Conservation (phyloP, 2,797 vertebrate species). For the Halcyon leucocephala region DNA sequence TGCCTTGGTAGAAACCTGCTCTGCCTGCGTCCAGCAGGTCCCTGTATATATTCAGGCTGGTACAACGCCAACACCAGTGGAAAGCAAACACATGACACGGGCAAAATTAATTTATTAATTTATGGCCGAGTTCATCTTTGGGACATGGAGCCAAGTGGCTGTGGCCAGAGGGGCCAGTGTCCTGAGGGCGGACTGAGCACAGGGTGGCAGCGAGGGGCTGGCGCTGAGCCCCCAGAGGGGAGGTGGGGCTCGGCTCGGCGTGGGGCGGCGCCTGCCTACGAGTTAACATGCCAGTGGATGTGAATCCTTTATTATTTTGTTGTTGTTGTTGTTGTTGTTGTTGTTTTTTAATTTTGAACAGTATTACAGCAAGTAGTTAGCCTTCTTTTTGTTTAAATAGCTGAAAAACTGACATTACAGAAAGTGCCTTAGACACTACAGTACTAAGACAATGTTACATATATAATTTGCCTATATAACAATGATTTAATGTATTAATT, state of each 20-base stretch:
- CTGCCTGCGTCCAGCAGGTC: neutral
- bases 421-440: constrained; percentile 99
- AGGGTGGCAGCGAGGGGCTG: neutral
- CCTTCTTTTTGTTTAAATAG: constrained; percentile 74
- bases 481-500: constrained; percentile 80
- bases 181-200: too few species aligned
- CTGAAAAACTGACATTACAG: constrained; percentile 85
- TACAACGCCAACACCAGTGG: constrained; percentile 14
- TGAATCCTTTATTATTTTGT: constrained; percentile 51
- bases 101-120: constrained; percentile 24
- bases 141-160: neutral
- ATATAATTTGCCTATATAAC: constrained; percentile 81
- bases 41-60: neutral
- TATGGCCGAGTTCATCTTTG: neutral
- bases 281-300: constrained; percentile 77
- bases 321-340: neutral
- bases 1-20: neutral
- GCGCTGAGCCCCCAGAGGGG: neutral
- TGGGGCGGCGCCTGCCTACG: constrained; percentile 58
- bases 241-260: neutral
- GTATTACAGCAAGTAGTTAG: constrained; percentile 78
- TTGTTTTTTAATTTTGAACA: constrained; percentile 56
- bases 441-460: constrained; percentile 90
- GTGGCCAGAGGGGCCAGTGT: too few species aligned
- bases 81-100: neutral